Base-by-base conservation (phyloP, 1,140 invertebrate genomes). In the Drosophila watanabei region DNA sequence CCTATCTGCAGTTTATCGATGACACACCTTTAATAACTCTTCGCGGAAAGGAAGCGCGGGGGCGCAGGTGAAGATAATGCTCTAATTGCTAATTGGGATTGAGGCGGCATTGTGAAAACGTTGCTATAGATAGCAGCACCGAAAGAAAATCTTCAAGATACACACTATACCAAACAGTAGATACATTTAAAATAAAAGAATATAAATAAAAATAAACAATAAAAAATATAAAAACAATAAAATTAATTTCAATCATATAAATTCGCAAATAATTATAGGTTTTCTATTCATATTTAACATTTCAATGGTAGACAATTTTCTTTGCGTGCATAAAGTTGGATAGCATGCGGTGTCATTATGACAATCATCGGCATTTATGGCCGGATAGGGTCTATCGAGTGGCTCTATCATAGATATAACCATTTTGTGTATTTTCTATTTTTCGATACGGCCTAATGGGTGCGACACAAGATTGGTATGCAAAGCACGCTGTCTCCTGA, bases 1-100 rank as follows among this genome's bases (percentile, higher is more conserved):
- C 13, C n/a, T 56, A 64, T 68, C 60, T 56, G 14, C 32, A 32
- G 35, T 32, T 28, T 49, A 57, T 65, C 52, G 37, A 45, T 20
- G 79, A 41, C 82, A 66, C 82, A 73, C 82, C 82, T 62, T 75
- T 32, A 52, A 73, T 41, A 43, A 41, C 39, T n/a, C 28, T 32
- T 24, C 1, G 35, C 20, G 20, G 35, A n/a, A 18, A 35, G 24
- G 16, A 32, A 13, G 20, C 6, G 60, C 13, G 60, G 35, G 45
- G 63, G 37, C n/a, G 33, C 13, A 65, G 39, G 39, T 33, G 39
- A 16, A 57, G 64, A 79, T 88, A 89, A 80, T 88, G 84, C 80
- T 89, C 80, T 88, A 88, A 88, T 88, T 87, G 84, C 84, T 76
- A 82, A 86, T 87, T 87, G 83, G 54, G 66, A 87, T 64, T 75